Percentiles rank a stretch among this genome's conserved stretches.
Evolutionary conservation across 2,113 vertebrate species (phyloP).

Genomic region (rabbit (Oryctolagus cuniculus)): mOryCun1.1 NC_091434.1:111348501-111349000

Average conservation of each 20-base stretch:
- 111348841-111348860: constrained; percentile 35
- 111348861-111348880: constrained; percentile 53
- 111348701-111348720: neutral
- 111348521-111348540: constrained; percentile 38
- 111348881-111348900: constrained; percentile 70
- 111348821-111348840: constrained; percentile 40
- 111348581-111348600: constrained; percentile 23
- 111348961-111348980: constrained; percentile 50
- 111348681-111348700: constrained; percentile 39
- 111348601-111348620: constrained; percentile 37
- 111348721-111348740: neutral
- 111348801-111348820: constrained; percentile 23
- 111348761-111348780: neutral
- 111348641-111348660: constrained; percentile 41
- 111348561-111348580: constrained; percentile 32
- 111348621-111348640: neutral
- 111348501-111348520: neutral
- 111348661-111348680: constrained; percentile 45
- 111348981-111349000: constrained; percentile 68
- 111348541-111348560: constrained; percentile 39
- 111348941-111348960: constrained; percentile 63
- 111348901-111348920: constrained; percentile 54
- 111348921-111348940: constrained; percentile 65
- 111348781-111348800: neutral
- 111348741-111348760: neutral